Evolutionary conservation across 2,797 vertebrate genomes (phyloP).

Genomic region (Champsocephalus esox): DNA sequence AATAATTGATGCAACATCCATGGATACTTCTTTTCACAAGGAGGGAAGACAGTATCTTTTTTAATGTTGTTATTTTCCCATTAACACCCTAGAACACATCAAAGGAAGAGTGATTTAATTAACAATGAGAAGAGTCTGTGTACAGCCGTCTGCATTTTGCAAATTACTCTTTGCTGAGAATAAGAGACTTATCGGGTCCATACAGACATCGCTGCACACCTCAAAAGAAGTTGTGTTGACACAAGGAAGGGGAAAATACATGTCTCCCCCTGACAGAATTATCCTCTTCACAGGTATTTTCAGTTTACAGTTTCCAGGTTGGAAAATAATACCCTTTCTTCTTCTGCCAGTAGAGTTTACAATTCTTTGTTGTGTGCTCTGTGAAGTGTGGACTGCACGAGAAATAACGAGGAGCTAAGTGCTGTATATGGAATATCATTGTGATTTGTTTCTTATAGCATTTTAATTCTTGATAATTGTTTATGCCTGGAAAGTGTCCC

Average conservation of each 20-base stretch:
- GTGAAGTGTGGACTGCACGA: constrained; percentile 56
- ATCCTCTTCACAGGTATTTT: constrained; percentile 85
- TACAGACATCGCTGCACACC: constrained; percentile 84
- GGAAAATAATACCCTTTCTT: constrained; percentile 82
- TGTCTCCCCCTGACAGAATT: constrained; percentile 81
- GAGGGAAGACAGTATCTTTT: constrained; percentile 72
- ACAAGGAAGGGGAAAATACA: constrained; percentile 78
- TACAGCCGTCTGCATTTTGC: constrained; percentile 80
- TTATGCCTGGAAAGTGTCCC: constrained; percentile 48
- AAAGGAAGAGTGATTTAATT: constrained; percentile 88
- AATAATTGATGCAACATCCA: constrained; percentile 73
- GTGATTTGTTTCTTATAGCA: constrained; percentile 52
- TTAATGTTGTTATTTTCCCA: constrained; percentile 84
- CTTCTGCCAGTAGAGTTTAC: constrained; percentile 74
- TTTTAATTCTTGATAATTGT: constrained; percentile 62
- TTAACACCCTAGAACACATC: constrained; percentile 86
- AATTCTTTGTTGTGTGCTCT: constrained; percentile 68
- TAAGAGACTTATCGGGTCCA: constrained; percentile 85
- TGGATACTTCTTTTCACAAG: constrained; percentile 69
- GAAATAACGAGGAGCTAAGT: constrained; percentile 42
- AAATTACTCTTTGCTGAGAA: constrained; percentile 86
- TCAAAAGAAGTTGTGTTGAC: constrained; percentile 86
- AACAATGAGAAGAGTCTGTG: constrained; percentile 84
- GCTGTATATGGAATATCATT: constrained; percentile 50
- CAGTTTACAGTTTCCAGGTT: constrained; percentile 80